A percentile compares a stretch with the other conserved stretches of the same genome.
These are phyloP conservation scores for Stegostoma tigrinum DNA, from an alignment of 2,113 vertebrate species.

Conservation along the genomic window DNA sequence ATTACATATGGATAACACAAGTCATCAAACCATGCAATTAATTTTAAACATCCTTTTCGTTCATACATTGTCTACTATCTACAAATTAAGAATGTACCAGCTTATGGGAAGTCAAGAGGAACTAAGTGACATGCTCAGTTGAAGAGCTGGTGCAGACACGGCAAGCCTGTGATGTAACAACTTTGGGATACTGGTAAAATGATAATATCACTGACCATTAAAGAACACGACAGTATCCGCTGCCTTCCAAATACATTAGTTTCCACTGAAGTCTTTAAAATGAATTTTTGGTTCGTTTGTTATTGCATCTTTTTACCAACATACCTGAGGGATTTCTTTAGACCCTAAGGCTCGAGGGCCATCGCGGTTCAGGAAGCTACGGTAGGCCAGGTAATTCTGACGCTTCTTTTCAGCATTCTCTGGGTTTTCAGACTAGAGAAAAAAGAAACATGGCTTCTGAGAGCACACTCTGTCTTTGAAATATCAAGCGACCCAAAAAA, in stretches of 20 bases:
- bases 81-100: too few relatives aligned
- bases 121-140: too few relatives aligned
- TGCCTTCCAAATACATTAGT: not conserved
- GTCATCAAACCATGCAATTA: not conserved
- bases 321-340: constrained; percentile 85
- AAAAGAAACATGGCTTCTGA: not conserved
- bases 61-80: not conserved
- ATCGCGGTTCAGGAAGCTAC: constrained; percentile 87
- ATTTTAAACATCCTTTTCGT: not conserved
- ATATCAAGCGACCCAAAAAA: not conserved
- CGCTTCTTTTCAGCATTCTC: constrained; percentile 84
- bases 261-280: not conserved
- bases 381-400: constrained; percentile 71
- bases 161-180: too few relatives aligned
- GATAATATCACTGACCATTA: not conserved
- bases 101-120: too few relatives aligned
- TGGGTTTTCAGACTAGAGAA: constrained; percentile 65
- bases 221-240: not conserved
- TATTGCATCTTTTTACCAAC: not conserved
- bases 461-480: too few relatives aligned
- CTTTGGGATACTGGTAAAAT: too few relatives aligned
- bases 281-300: not conserved
- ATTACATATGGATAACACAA: not conserved
- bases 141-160: too few relatives aligned
- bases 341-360: constrained; percentile 90